Evolutionary conservation across 2,888 invertebrate species (phyloP), one percentile per base, ranked within the genome.

Genomic region (Cylindroiulus punctatus): DNA sequence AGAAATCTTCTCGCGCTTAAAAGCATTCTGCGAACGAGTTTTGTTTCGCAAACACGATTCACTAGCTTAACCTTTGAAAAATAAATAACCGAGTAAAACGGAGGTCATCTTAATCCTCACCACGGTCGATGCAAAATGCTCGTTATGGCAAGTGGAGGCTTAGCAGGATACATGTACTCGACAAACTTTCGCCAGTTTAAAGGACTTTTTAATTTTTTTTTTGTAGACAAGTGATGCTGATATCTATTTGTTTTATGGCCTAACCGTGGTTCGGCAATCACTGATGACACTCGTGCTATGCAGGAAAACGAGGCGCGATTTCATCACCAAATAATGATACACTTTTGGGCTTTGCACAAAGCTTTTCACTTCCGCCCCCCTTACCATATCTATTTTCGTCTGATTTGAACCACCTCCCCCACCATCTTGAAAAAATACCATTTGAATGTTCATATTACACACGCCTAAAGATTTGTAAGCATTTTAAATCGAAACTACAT

Each of bases 1-100:
- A 76, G 26, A 76, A 76, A 76, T 76, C 76, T 76, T 76, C 76
- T 30, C 76, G 76, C 76, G 30, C 76, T 76, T 76, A 76, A 76
- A 76, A 30, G 76, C 76, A 76, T 76, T 30, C 76, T 76, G 76
- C 76, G 1, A n/a, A 17, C 2, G 30, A 14, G 76, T 65, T 30
- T n/a, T 30, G 76, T 76, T 30, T 76, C 76, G 76, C 76, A 76
- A 76, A 76, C 76, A 76, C 76, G 10, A 76, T 5, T 10, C 26
- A 65, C 65, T n/a, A n/a, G 76, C 30, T 76, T 76, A 76, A 76
- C 76, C 76, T 30, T 76, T 76, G 14, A 14, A 76, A 76, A 76
- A 76, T 76, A 76, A 76, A 30, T 76, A 76, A 52, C n/a, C 4
- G 30, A 76, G 76, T 76, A 30, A 30, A 44, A 30, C 30, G 26